Evolutionary conservation across 2,888 invertebrate genomes (phyloP).

Genomic region (Anarsia innoxiella): DNA sequence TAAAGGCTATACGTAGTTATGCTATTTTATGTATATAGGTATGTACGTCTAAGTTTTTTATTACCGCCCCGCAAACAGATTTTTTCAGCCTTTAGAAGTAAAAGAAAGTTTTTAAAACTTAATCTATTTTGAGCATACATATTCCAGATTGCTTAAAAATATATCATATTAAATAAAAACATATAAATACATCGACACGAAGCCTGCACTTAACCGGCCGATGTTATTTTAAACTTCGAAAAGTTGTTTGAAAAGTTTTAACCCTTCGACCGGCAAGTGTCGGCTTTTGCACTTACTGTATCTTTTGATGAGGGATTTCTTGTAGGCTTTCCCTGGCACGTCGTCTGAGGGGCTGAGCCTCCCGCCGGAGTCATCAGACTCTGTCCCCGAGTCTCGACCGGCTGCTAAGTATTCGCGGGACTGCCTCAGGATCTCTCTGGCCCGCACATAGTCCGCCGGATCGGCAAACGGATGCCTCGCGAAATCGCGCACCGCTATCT

Average conservation of each 20-base stretch:
- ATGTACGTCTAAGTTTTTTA: too few relatives aligned
- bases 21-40: too few relatives aligned
- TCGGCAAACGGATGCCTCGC: conserved; percentile 68
- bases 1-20: too few relatives aligned
- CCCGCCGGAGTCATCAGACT: conserved; percentile 88
- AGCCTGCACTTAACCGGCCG: too few relatives aligned
- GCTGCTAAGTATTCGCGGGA: conserved; percentile 68
- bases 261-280: background rate
- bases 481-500: conserved; percentile 68
- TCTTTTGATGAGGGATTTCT: conserved; percentile 94
- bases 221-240: too few relatives aligned
- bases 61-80: too few relatives aligned
- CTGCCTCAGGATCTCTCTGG: conserved; percentile 65
- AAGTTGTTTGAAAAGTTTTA: background rate
- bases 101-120: too few relatives aligned
- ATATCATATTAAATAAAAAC: too few relatives aligned
- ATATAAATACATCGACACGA: too few relatives aligned
- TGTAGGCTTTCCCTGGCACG: conserved; percentile 81
- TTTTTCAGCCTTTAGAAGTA: too few relatives aligned
- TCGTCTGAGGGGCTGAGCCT: conserved; percentile 78
- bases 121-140: too few relatives aligned
- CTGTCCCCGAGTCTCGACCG: conserved; percentile 81
- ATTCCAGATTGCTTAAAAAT: too few relatives aligned
- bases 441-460: conserved; percentile 65
- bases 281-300: conserved; percentile 88